Conservation (phyloP, 2,888 invertebrate species). For the Scaptomyza reducta region DNA sequence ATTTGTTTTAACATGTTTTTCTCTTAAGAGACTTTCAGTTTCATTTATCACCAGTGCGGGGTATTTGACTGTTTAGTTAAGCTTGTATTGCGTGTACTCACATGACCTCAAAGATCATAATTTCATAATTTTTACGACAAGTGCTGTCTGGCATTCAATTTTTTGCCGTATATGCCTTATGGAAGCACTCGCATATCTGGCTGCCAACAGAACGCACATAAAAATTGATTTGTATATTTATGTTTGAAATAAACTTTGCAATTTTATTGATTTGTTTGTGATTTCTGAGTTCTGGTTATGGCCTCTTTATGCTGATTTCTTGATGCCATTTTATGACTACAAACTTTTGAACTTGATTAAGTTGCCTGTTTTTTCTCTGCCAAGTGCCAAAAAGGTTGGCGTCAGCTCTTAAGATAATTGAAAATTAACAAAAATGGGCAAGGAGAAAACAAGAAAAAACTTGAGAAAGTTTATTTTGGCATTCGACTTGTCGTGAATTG, state of each 20-base stretch:
- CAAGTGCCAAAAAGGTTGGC: slow-evolving; percentile 33
- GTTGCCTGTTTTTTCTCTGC: slow-evolving; percentile 2
- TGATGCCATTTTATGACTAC: slow-evolving; percentile 26
- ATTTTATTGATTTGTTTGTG: slow-evolving; percentile 71
- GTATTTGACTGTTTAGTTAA: slow-evolving; percentile 15
- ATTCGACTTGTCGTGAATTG: slow-evolving; percentile 1
- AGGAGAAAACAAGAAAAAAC: slow-evolving; percentile 1
- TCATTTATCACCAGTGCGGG: neutral
- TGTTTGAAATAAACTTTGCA: slow-evolving; percentile 68
- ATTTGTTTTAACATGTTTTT: neutral
- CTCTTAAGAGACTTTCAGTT: neutral
- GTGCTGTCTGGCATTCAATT: slow-evolving; percentile 36
- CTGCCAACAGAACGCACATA: slow-evolving; percentile 36
- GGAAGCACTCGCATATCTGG: slow-evolving; percentile 35
- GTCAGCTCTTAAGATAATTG: slow-evolving; percentile 53
- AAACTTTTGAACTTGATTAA: slow-evolving; percentile 34
- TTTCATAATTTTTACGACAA: slow-evolving; percentile 73
- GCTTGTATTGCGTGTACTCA: neutral
- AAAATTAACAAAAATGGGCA: slow-evolving; percentile 33
- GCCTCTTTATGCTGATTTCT: slow-evolving; percentile 26
- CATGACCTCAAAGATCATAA: slow-evolving; percentile 42
- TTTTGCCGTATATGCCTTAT: slow-evolving; percentile 16
- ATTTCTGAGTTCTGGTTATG: slow-evolving; percentile 37
- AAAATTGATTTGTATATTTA: slow-evolving; percentile 75
- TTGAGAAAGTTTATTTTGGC: slow-evolving; percentile 19